Conservation (phyloP, 2,113 vertebrate species). For the Capreolus pygargus region DNA sequence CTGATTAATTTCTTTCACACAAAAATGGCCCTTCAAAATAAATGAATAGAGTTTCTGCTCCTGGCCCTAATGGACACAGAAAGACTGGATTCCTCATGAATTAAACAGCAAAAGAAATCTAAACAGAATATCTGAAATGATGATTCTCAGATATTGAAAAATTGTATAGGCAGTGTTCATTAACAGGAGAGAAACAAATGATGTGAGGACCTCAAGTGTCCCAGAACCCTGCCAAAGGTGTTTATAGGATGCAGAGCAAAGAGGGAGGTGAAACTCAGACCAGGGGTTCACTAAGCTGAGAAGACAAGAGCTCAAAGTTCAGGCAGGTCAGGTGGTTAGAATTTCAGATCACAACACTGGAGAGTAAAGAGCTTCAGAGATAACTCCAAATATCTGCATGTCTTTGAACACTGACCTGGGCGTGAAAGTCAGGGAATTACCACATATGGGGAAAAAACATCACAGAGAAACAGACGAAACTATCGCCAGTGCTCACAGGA, state of each 20-base stretch:
- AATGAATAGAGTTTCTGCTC: neutral
- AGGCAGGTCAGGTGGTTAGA: too few relatives aligned
- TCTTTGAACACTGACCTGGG: neutral
- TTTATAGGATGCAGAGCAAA: neutral
- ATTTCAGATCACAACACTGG: neutral
- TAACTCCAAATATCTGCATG: neutral
- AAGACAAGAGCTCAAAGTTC: neutral
- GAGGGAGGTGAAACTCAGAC: neutral
- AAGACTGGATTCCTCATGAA: neutral
- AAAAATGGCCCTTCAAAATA: neutral
- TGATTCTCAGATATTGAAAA: neutral
- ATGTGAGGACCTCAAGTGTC: accelerated
- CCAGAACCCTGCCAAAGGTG: neutral
- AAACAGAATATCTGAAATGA: neutral
- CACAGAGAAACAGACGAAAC: neutral
- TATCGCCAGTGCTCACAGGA: neutral
- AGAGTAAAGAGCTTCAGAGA: neutral
- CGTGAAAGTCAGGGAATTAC: neutral
- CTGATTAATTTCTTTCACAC: neutral
- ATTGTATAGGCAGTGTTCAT: neutral
- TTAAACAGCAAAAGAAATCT: neutral
- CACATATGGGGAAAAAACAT: neutral
- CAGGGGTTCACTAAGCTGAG: neutral
- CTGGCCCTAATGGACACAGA: too few relatives aligned
- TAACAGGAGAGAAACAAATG: neutral